Percentiles rank a stretch among this genome's conserved stretches.
These are phyloP conservation scores for Drosophila auraria DNA, from an alignment of 1,140 invertebrate species.

Conservation along the genomic window DNA sequence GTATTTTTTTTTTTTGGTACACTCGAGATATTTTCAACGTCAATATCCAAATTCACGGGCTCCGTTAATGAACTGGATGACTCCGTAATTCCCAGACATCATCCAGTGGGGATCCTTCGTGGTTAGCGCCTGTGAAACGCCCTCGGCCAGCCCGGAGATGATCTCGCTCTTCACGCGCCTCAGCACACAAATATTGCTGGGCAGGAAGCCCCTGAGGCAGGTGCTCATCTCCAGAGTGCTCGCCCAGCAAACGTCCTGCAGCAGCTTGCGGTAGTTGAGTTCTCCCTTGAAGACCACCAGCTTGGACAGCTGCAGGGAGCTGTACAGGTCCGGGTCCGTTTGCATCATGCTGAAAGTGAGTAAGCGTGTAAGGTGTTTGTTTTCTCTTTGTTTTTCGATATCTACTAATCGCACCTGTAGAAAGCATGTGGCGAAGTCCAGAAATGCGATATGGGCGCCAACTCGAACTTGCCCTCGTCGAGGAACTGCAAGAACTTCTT, in stretches of 20 bases:
- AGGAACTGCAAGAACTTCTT: constrained; percentile 87
- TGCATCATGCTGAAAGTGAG: constrained; percentile 89
- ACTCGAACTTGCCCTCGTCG: constrained; percentile 86
- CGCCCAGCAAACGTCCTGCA: constrained; percentile 95
- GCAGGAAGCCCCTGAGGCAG: constrained; percentile 92
- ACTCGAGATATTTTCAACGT: constrained; percentile 2
- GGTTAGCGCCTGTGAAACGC: constrained; percentile 87
- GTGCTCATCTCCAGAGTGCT: constrained; percentile 88
- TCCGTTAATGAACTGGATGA: constrained; percentile 76
- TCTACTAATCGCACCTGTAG: constrained; percentile 45
- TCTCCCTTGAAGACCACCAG: constrained; percentile 98
- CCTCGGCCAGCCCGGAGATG: constrained; percentile 91
- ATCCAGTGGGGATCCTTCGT: constrained; percentile 92
- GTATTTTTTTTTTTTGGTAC: constrained; percentile 19
- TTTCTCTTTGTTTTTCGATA: background rate
- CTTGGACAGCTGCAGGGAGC: constrained; percentile 88
- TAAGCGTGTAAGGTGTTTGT: background rate
- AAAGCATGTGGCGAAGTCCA: constrained; percentile 95
- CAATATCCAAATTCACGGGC: constrained; percentile 64
- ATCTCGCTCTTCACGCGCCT: constrained; percentile 96
- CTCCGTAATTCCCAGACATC: constrained; percentile 93
- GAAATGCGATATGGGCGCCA: constrained; percentile 88
- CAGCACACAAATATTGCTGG: constrained; percentile 91
- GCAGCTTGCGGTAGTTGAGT: constrained; percentile 97
- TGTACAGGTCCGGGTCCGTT: constrained; percentile 90